Evolutionary conservation across 1,140 invertebrate species (phyloP).

Genomic region (Protaetia brevitarsis): DNA sequence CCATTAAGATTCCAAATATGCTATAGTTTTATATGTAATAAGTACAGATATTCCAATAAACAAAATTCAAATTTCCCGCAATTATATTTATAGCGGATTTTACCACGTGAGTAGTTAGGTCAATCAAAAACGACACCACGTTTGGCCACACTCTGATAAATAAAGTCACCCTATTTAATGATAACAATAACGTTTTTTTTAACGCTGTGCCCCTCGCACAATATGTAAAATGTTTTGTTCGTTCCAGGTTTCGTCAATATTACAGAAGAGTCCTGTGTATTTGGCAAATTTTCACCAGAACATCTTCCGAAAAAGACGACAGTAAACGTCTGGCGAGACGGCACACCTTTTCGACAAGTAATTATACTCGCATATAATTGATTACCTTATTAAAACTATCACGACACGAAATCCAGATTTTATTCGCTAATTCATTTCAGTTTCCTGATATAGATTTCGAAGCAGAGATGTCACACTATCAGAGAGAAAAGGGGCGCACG

Average conservation of each 20-base stretch:
- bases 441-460: not conserved
- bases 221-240: slow-evolving; percentile 1
- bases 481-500: not conserved
- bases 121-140: too few relatives aligned
- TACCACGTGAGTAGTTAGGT: too few relatives aligned
- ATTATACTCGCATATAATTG: too few relatives aligned
- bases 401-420: too few relatives aligned
- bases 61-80: too few relatives aligned
- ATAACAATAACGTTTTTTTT: not conserved
- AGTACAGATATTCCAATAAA: too few relatives aligned
- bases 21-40: too few relatives aligned
- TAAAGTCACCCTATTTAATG: not conserved
- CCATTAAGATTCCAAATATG: too few relatives aligned
- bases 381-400: too few relatives aligned
- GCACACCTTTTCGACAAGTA: slow-evolving; percentile 10
- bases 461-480: not conserved
- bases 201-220: not conserved
- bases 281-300: slow-evolving; percentile 28
- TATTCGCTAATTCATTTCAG: too few relatives aligned
- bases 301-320: slow-evolving; percentile 17
- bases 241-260: slow-evolving; percentile 42
- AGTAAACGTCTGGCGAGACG: not conserved
- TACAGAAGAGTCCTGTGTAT: slow-evolving; percentile 41
- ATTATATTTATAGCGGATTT: too few relatives aligned
- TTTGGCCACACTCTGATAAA: too few relatives aligned